Evolutionary conservation across 2,113 vertebrate genomes (phyloP), one percentile per base, ranked within the genome.

Genomic region (Nothoprocta perdicaria): DNA sequence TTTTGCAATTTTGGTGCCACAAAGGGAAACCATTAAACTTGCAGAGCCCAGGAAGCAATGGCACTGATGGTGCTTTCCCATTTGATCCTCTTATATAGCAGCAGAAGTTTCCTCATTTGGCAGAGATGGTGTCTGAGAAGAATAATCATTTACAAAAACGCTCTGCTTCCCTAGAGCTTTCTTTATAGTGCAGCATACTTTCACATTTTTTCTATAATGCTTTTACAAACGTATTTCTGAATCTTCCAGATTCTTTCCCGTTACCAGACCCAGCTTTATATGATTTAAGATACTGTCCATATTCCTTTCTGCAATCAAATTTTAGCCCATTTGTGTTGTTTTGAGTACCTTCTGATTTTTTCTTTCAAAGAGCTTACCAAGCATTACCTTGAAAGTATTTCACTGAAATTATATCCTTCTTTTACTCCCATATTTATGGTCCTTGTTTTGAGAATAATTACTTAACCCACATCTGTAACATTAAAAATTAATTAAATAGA

Each of bases 291-390:
- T 17, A 11, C 9, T 77, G 93, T 75, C 60, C 71, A 29, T 40
- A n/a, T 82, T 93, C 57, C 41, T 80, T 68, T 89, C 68, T 80
- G 76, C 91, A 91, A 88, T 95, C 85, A 80, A 89, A 78, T 78
- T 87, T 80, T 72, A 53, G 68, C 55, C 75, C 90, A n/a, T 2
- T 92, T 89, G 87, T 92, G 35, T 84, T 75, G 84, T 71, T 93
- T 93, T 77, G 46, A 80, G 57, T 81, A 89, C 52, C 79, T 94
- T 82, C 33, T 24, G 71, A 88, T 58, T 6, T 84, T 67, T 90
- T 45, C 81, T 82, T 94, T 71, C 81, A 57, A 93, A 88, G 68
- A 67, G 38, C 45, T 93, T 82, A 82, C 35, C 26, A 93, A 35
- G 75, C 33, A 50, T 55, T 86, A 58, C 11, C 26, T 66, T 87